Base-by-base conservation (phyloP, 1,140 invertebrate genomes). In the Chironomus tepperi region DNA sequence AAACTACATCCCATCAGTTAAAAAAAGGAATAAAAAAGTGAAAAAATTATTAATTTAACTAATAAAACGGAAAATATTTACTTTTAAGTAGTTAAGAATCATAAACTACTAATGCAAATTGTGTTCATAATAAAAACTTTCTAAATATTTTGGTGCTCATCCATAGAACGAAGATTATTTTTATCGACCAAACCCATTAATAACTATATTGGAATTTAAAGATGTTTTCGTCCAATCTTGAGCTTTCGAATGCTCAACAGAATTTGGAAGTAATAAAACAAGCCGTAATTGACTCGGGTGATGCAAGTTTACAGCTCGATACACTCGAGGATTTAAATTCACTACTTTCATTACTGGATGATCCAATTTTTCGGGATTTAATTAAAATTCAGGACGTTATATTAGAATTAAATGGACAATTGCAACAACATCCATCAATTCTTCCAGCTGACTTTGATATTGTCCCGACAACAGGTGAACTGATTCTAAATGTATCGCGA, bases 361-460 rank as follows among this genome's bases (percentile, higher is more conserved):
- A 95, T 86, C 96, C 96, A 8, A 91, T 98, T 47, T 92, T 98
- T 79, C 88, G 91, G 75, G 93, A 93, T 79, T 93, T 98, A 78
- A 90, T 95, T n/a, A 94, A 92, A 70, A 89, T 98, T 77, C 93
- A 95, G 84, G 93, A 95, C 82, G 94, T 93, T 0, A 83, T 95
- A 47, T 87, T 86, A 43, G 91, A 94, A 83, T 82, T 95, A 74
- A 92, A 93, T 74, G 88, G 86, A 47, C 93, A 95, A 82, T 84
- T 95, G 64, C 87, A 87, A 64, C 90, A 93, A 78, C 94, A 97
- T 85, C 95, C 95, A 10, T 96, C 94, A 15, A 95, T 96, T 79
- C 83, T 96, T 75, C 93, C 95, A 70, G 90, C 90, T 43, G 94
- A 97, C 82, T 96, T 97, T 85, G 94, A 97, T 82, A 94, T 97